Percentiles rank a stretch among this genome's conserved stretches.
Conservation (phyloP, 1,140 invertebrate genomes). For the Lerema accius region DNA sequence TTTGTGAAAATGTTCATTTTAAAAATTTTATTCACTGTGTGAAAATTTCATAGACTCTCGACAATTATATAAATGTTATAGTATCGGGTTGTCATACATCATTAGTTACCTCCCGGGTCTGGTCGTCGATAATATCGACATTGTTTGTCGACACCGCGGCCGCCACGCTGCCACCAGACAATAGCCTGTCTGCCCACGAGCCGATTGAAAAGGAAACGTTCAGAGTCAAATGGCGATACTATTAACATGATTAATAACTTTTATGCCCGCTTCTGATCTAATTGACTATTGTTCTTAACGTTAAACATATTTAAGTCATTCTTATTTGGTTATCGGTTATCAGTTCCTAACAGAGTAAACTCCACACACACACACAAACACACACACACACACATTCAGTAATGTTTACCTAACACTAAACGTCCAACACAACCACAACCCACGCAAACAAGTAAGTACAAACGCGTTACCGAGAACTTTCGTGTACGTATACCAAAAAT, state of each 20-base stretch:
- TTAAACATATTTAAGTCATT: constrained; percentile 1
- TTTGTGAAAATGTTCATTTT: no score
- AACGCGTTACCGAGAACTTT: no score
- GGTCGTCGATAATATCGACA: constrained; percentile 25
- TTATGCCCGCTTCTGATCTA: background rate
- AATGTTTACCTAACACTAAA: background rate
- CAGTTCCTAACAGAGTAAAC: background rate
- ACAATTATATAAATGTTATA: constrained; percentile 1
- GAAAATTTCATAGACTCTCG: no score
- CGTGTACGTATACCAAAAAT: no score
- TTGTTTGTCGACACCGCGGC: no score
- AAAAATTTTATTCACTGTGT: no score
- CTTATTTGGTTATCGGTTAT: background rate
- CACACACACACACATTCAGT: background rate
- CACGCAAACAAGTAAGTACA: no score
- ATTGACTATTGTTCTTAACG: background rate
- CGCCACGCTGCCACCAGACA: constrained; percentile 42
- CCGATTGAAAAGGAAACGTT: background rate
- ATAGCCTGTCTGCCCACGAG: constrained; percentile 35
- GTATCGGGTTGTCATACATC: background rate
- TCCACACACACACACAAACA: no score
- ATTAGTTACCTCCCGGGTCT: no score
- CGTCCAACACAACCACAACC: no score
- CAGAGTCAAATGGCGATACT: background rate
- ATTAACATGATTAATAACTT: background rate